Evolutionary conservation across 2,797 vertebrate species (phyloP), one percentile per base, ranked within the genome.

Genomic region (Cryptoblepharus egeriae): DNA sequence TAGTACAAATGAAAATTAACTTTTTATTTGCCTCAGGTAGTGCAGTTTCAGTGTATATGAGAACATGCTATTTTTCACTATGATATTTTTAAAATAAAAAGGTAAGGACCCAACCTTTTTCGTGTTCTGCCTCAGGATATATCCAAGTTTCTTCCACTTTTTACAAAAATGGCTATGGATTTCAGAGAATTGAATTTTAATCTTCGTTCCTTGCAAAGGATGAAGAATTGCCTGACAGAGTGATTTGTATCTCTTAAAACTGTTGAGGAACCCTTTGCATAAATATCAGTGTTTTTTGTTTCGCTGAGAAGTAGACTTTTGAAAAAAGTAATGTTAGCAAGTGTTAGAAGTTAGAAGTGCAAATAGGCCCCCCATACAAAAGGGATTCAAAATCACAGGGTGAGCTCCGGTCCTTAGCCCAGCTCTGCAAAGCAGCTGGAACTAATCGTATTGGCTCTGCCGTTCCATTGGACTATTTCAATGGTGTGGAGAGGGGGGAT

Each of bases 171-270:
- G 76, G 39, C 87, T n/a, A 28, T 35, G 0, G 5, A 11, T 58
- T 64, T 79, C 61, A 58, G 87, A 15, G 68, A 87, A 84, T 86
- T 87, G 42, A 85, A 75, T 65, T 75, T 20, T 4, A 49, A 82
- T 84, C 67, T 61, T 86, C 1, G 0, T 57, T 10, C 80, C 35
- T 32, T 30, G 80, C 35, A 49, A 68, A 61, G 58, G 67, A 79
- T 79, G 88, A 88, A 77, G 2, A 16, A 65, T 45, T 81, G 22
- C 79, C 22, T 35, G 20, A 69, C 24, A 1, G 71, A 87, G n/a
- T 77, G 57, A 49, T 87, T 74, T 77, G 3, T 79, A 57, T 81
- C 76, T 88, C 24, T 16, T 0, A 24, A 32, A 60, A 64, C 1
- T n/a, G 12, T 64, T 88, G 78, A 55, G 79, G 76, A 32, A 9